Percentiles rank a stretch among this genome's conserved stretches.
These are phyloP conservation scores for Aphelinus atriplicis DNA, from an alignment of 1,140 invertebrate species.

Conservation along the genomic window DNA sequence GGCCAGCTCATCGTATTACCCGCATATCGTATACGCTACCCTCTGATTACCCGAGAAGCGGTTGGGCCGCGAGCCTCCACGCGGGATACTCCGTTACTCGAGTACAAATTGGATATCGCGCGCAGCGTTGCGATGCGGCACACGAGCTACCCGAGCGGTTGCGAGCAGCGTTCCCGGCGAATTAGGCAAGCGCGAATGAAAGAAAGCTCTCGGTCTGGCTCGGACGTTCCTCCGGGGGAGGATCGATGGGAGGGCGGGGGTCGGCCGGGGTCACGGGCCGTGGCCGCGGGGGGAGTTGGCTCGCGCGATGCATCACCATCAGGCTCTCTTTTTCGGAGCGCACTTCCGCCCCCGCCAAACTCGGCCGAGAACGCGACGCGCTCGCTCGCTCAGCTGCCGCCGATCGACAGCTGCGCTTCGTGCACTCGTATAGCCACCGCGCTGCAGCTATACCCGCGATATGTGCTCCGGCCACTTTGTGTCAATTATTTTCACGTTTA, in stretches of 20 bases:
- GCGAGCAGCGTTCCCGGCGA: too few relatives aligned
- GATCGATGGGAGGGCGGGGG: conserved; percentile 65
- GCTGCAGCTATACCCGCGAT: too few relatives aligned
- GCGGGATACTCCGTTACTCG: neutral
- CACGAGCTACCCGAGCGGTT: too few relatives aligned
- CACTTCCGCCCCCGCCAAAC: conserved; percentile 36
- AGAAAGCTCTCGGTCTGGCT: conserved; percentile 42
- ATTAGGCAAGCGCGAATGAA: neutral
- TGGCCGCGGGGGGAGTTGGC: conserved; percentile 57
- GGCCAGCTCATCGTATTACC: conserved; percentile 10
- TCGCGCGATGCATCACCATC: conserved; percentile 67
- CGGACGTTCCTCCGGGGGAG: conserved; percentile 63
- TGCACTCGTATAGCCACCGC: too few relatives aligned
- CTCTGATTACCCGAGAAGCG: neutral
- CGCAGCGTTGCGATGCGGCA: too few relatives aligned
- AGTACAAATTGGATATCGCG: neutral
- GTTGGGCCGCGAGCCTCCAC: neutral
- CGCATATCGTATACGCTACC: neutral
- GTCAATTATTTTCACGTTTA: too few relatives aligned
- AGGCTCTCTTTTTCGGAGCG: conserved; percentile 38
- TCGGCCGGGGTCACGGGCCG: conserved; percentile 42
- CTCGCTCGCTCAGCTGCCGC: too few relatives aligned
- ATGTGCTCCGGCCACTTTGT: too few relatives aligned
- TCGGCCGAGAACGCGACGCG: too few relatives aligned
- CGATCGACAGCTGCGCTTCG: too few relatives aligned